phyloP scores from a whole-genome alignment of 2,113 vertebrate genomes.

The Progne subis region DNA sequence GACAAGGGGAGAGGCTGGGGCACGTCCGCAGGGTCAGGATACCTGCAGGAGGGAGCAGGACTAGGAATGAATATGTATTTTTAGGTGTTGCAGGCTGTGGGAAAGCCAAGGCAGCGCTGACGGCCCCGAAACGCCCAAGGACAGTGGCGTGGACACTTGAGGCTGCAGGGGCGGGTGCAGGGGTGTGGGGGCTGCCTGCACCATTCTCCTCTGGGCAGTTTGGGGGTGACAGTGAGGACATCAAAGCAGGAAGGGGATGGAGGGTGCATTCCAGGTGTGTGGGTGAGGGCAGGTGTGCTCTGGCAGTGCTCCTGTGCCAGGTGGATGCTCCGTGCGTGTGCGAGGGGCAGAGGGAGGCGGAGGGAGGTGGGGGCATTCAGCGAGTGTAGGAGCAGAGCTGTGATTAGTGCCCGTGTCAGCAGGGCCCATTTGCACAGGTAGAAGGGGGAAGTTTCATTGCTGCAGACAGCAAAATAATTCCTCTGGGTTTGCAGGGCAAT shows the following conservation, averaged over 20 bases:
- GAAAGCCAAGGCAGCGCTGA: not conserved
- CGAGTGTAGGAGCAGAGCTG: not conserved
- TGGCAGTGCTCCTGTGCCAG: fast-evolving
- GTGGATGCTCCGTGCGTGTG: not conserved
- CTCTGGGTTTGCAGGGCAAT: conserved; percentile 56
- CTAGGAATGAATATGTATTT: not conserved
- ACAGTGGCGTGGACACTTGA: fast-evolving
- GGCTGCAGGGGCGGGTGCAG: not conserved
- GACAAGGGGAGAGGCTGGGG: not conserved
- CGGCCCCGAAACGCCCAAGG: not conserved
- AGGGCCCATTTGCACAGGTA: not conserved
- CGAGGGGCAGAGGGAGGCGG: not conserved
- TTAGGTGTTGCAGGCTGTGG: not conserved
- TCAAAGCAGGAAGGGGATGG: not conserved
- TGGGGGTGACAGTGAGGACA: not conserved
- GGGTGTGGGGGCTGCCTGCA: not conserved
- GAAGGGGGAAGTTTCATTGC: conserved; percentile 1
- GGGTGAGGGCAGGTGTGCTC: not conserved
- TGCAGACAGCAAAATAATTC: conserved; percentile 45
- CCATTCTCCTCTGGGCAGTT: not conserved
- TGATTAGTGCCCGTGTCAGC: not conserved
- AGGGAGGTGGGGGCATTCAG: fast-evolving
- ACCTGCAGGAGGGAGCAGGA: not conserved
- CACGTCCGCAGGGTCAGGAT: not conserved
- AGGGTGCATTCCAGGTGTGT: not conserved